Evolutionary conservation across 1,140 invertebrate species (phyloP).

Genomic region (Cotesia typhae): DNA sequence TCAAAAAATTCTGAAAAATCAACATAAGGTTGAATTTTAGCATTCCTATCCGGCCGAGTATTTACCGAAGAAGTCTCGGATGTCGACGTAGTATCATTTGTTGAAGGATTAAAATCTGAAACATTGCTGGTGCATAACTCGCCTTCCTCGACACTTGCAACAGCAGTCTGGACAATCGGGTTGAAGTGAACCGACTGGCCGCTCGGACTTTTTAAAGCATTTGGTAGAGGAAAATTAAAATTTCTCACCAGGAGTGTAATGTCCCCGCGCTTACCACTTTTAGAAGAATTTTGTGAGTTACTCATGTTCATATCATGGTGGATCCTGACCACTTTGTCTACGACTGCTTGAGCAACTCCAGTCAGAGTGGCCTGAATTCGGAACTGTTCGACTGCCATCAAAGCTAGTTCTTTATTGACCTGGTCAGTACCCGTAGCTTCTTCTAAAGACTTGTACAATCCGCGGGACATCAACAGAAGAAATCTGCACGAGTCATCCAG

Average conservation of each 20-base stretch:
- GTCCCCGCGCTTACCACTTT: slow-evolving; percentile 73
- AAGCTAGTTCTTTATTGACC: slow-evolving; percentile 82
- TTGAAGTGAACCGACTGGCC: slow-evolving; percentile 69
- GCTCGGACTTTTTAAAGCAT: slow-evolving; percentile 68
- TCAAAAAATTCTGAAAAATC: slow-evolving; percentile 85
- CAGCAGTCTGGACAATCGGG: slow-evolving; percentile 68
- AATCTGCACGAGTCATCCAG: slow-evolving; percentile 85
- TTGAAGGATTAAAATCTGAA: slow-evolving; percentile 54
- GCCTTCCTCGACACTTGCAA: slow-evolving; percentile 42
- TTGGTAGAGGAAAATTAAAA: slow-evolving; percentile 82
- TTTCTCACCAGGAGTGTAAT: slow-evolving; percentile 88
- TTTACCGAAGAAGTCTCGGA: slow-evolving; percentile 64
- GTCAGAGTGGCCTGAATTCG: slow-evolving; percentile 80
- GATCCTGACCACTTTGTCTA: slow-evolving; percentile 84
- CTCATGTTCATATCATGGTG: slow-evolving; percentile 85
- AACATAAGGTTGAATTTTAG: slow-evolving; percentile 81
- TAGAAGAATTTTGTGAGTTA: slow-evolving; percentile 65
- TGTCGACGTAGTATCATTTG: slow-evolving; percentile 56
- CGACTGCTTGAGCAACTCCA: slow-evolving; percentile 85
- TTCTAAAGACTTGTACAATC: slow-evolving; percentile 84
- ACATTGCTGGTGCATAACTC: slow-evolving; percentile 49
- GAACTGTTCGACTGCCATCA: slow-evolving; percentile 86
- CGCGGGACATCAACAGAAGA: slow-evolving; percentile 85
- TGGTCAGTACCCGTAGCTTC: slow-evolving; percentile 82
- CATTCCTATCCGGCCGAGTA: slow-evolving; percentile 66